Evolutionary conservation across 1,140 invertebrate species (phyloP).

Genomic region (Drosophila teissieri): DNA sequence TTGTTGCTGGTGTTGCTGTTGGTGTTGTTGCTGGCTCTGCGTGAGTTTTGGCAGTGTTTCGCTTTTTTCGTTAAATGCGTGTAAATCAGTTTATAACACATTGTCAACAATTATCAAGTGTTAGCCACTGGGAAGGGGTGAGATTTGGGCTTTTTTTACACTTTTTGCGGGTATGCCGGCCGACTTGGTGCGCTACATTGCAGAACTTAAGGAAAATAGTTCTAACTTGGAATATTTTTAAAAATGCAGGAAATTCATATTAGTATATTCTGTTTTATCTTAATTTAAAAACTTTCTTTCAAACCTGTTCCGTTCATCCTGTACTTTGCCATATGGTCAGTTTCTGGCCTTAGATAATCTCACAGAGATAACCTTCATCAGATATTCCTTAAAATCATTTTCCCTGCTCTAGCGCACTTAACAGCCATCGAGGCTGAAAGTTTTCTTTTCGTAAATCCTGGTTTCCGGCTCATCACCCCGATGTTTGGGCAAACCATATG

Average conservation of each 20-base stretch:
- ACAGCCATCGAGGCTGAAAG: conserved; percentile 6
- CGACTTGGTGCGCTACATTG: conserved; percentile 20
- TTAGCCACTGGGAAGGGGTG: conserved; percentile 30
- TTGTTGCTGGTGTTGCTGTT: conserved; percentile 47
- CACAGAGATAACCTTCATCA: not conserved
- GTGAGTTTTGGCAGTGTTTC: conserved; percentile 81
- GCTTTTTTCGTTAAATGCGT: conserved; percentile 74
- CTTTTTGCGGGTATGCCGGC: conserved; percentile 12
- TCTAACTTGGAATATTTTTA: not conserved
- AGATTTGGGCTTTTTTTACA: conserved; percentile 15
- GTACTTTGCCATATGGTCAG: not conserved
- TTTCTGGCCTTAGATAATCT: conserved; percentile 4
- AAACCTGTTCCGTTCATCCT: not conserved
- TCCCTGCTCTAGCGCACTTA: conserved; percentile 15
- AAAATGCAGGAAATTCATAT: not conserved
- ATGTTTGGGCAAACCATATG: conserved; percentile 50
- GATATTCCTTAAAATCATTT: not conserved
- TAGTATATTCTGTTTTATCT: not conserved
- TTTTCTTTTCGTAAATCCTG: conserved; percentile 33
- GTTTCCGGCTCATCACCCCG: conserved; percentile 42
- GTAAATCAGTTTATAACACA: conserved; percentile 83
- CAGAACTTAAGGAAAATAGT: not conserved
- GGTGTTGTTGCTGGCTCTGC: conserved; percentile 71
- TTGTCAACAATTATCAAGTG: conserved; percentile 81
- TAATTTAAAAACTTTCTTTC: too few relatives aligned